phyloP scores from a whole-genome alignment of 2,113 vertebrate genomes.

The Psephotus haematonotus region DNA sequence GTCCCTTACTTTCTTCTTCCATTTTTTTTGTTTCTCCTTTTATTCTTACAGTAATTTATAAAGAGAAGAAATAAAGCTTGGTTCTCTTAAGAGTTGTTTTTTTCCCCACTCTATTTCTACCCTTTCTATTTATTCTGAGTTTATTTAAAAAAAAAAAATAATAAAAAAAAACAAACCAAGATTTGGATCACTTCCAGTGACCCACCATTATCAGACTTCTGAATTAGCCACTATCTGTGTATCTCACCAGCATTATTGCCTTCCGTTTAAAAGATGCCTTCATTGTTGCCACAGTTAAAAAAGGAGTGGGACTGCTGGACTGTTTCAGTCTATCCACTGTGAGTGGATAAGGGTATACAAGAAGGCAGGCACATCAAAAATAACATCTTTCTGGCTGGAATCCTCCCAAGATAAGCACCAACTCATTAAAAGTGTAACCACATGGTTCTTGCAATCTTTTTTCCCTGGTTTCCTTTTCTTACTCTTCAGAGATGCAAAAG shows the following conservation, averaged over 20 bases:
- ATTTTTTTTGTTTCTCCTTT: not conserved
- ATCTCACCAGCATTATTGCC: not conserved
- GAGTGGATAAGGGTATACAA: not conserved
- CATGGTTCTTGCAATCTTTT: not conserved
- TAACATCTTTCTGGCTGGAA: not conserved
- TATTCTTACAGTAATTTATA: not conserved
- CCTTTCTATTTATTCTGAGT: not conserved
- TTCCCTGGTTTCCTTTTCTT: not conserved
- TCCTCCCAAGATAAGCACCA: constrained; percentile 20
- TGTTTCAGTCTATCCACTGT: not conserved
- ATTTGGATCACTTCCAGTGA: not conserved
- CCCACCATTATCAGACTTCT: not conserved
- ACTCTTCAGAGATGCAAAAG: not conserved
- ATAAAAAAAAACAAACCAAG: not conserved
- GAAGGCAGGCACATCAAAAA: not conserved
- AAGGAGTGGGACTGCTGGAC: not conserved
- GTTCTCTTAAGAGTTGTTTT: not conserved
- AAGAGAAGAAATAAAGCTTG: not conserved
- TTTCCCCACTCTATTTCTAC: not conserved
- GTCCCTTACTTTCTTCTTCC: not conserved
- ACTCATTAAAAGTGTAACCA: not conserved
- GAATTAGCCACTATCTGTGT: not conserved
- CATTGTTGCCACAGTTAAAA: not conserved
- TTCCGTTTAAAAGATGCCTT: not conserved
- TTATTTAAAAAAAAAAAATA: too few relatives aligned